Evolutionary conservation across 92 coral and sea anemone genomes (phyloP).

Genomic region (Epizoanthus illoricatus): DNA sequence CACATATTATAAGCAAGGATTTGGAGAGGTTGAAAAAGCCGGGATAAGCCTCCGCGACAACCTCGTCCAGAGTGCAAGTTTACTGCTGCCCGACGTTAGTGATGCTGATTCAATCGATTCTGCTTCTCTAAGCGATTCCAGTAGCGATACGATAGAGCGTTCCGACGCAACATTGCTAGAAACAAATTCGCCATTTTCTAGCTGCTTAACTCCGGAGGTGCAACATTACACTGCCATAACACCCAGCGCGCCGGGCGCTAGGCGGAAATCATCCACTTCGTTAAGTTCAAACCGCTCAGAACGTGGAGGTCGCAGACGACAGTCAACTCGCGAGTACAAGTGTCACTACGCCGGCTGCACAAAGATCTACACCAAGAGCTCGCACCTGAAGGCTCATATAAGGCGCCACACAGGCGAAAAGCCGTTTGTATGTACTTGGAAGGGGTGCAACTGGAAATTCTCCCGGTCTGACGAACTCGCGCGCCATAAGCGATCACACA

Average conservation of each 20-base stretch:
- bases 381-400: constrained; percentile 86
- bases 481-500: constrained; percentile 89
- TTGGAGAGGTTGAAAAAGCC: constrained; percentile 60
- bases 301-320: constrained; percentile 69
- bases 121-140: constrained; percentile 46
- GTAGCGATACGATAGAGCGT: constrained; percentile 60
- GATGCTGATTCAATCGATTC: constrained; percentile 50
- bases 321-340: constrained; percentile 84
- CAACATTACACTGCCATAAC: constrained; percentile 24
- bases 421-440: constrained; percentile 91
- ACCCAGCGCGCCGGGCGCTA: constrained; percentile 13
- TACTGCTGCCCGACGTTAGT: constrained; percentile 60
- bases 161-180: constrained; percentile 4
- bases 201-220: constrained; percentile 13
- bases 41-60: constrained; percentile 62
- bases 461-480: constrained; percentile 90
- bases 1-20: constrained; percentile 67
- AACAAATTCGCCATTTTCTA: constrained; percentile 6
- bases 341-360: constrained; percentile 78
- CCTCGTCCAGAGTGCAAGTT: constrained; percentile 75
- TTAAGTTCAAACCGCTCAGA: constrained; percentile 60
- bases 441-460: constrained; percentile 88
- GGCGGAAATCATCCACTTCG: constrained; percentile 30
- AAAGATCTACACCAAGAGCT: constrained; percentile 86
- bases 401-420: constrained; percentile 89